Conservation (phyloP, 2,113 vertebrate genomes). For the Chitala chitala region DNA sequence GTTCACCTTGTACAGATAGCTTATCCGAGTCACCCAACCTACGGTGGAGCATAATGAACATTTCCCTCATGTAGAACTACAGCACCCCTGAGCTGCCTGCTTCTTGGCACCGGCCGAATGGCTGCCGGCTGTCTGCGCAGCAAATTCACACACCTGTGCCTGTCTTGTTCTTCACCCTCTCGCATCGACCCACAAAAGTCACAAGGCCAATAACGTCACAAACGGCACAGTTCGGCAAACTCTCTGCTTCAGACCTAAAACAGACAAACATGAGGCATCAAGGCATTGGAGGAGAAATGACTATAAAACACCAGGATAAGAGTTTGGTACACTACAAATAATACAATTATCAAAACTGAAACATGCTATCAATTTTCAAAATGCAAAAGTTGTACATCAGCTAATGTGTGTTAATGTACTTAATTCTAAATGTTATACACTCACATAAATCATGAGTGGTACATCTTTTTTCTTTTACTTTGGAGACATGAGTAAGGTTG, state of each 20-base stretch:
- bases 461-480: background rate
- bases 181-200: conserved; percentile 79
- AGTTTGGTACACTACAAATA: background rate
- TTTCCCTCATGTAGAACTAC: too few relatives aligned
- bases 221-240: conserved; percentile 57
- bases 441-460: background rate
- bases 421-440: too few relatives aligned
- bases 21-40: background rate
- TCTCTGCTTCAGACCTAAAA: conserved; percentile 73
- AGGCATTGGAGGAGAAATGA: background rate
- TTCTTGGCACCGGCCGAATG: too few relatives aligned
- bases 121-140: background rate
- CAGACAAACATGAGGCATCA: conserved; percentile 23
- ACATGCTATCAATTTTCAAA: too few relatives aligned
- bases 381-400: too few relatives aligned
- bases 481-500: background rate
- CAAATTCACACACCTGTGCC: conserved; percentile 43
- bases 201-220: conserved; percentile 86
- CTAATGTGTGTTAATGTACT: too few relatives aligned
- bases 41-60: too few relatives aligned
- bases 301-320: background rate
- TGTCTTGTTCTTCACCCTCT: conserved; percentile 73
- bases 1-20: background rate
- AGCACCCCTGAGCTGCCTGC: too few relatives aligned
- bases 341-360: background rate